A percentile compares a stretch with the other conserved stretches of the same genome.
These are phyloP conservation scores for Spisula subtruncata DNA, from an alignment of 2,888 invertebrate genomes.

Conservation along the genomic window DNA sequence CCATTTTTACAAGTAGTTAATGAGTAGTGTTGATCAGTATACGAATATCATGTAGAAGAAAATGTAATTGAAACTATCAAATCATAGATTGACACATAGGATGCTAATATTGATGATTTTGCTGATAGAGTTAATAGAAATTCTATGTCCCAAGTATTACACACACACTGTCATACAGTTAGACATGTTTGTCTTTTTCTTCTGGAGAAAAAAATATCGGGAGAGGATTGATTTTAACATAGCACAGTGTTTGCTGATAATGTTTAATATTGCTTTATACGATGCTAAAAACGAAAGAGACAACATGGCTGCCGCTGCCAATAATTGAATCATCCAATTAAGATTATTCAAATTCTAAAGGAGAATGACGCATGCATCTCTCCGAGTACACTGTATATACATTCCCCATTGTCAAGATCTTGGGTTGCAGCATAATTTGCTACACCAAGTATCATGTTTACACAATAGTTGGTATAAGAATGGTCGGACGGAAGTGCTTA, in stretches of 20 bases:
- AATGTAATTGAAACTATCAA: slow-evolving; percentile 43
- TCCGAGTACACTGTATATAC: no score
- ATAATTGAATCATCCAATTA: no score
- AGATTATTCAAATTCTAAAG: no score
- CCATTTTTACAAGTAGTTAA: slow-evolving; percentile 46
- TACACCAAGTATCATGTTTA: background rate
- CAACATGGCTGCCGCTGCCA: no score
- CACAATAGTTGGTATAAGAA: background rate
- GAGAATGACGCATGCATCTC: no score
- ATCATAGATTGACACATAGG: background rate
- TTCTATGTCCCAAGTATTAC: background rate
- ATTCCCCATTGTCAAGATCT: background rate
- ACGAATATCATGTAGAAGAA: background rate
- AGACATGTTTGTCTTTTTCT: background rate
- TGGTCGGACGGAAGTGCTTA: background rate
- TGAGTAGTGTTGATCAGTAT: slow-evolving; percentile 18
- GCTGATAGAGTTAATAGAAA: background rate
- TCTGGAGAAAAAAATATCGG: background rate
- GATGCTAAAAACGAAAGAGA: no score
- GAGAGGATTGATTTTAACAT: background rate
- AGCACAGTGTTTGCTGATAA: no score
- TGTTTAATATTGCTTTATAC: no score
- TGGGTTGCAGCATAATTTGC: background rate
- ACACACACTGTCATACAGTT: background rate
- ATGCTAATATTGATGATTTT: background rate